Conservation (phyloP, 2,888 invertebrate genomes). For the Abrostola triplasia region DNA sequence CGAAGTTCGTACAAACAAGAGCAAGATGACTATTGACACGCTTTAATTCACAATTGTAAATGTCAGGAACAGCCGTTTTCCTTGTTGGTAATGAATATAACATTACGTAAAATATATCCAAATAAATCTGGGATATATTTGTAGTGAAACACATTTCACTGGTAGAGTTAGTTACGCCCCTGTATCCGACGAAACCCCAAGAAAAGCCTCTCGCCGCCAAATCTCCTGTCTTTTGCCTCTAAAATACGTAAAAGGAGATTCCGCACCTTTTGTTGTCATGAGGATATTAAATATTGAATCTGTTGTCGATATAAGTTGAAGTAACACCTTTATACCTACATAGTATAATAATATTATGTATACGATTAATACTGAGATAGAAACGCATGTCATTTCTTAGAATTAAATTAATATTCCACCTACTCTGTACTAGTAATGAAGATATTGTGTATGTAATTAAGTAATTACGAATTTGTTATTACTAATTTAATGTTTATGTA, state of each 20-base stretch:
- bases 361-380: no score
- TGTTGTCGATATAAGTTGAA: no score
- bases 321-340: no score
- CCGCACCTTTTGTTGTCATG: slow-evolving; percentile 34
- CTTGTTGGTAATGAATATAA: slow-evolving; percentile 47
- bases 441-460: neutral
- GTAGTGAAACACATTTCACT: slow-evolving; percentile 77
- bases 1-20: slow-evolving; percentile 28
- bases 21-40: slow-evolving; percentile 33
- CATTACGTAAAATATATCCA: slow-evolving; percentile 63
- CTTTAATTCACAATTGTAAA: slow-evolving; percentile 49
- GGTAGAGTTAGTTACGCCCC: slow-evolving; percentile 78
- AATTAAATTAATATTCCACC: slow-evolving; percentile 1
- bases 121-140: slow-evolving; percentile 73
- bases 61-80: slow-evolving; percentile 20
- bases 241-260: slow-evolving; percentile 64
- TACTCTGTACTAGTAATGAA: slow-evolving; percentile 1
- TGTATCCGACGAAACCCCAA: slow-evolving; percentile 70
- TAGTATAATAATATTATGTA: no score
- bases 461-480: neutral
- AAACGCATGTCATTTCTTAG: neutral
- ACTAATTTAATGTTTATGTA: neutral
- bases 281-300: slow-evolving; percentile 19
- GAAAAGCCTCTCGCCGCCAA: slow-evolving; percentile 71
- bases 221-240: slow-evolving; percentile 72